Evolutionary conservation across 2,797 vertebrate genomes (phyloP), one percentile per base, ranked within the genome.

Genomic region (Sebastes oblongus): DNA sequence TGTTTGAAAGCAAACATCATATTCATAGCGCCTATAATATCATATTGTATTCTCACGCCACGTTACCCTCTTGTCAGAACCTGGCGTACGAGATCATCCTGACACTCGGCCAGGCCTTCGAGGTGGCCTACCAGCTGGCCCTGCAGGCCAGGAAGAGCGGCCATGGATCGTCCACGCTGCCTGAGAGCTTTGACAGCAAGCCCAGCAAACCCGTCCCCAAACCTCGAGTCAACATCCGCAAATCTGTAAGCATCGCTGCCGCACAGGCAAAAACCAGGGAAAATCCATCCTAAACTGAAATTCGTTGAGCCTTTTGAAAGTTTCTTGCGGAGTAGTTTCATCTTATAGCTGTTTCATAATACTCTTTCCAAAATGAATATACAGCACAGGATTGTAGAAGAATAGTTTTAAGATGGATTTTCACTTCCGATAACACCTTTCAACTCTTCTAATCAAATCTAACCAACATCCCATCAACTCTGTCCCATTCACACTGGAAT

Each of bases 1-100:
- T 55, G 24, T 20, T 18, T 14, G 11, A 2, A 14, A 6, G 7
- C 6, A 3, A 16, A 36, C 2, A 6, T 75, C 30, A 9, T 18
- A 13, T 3, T 52, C 54, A 56, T 0, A 5, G n/a, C 8, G 2
- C 18, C 36, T 27, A 0, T 25, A 18, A 18, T 3, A 2, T 52
- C 8, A 14, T n/a, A 1, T 29, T 50, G 13, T 14, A 12, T 65
- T 52, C 67, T 75, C 8, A 70, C 5, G 6, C 11, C 72, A 42
- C 39, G 10, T 13, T 13, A 7, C 4, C 50, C 1, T 66, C 20
- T 42, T n/a, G 2, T 59, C 96, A 99, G 98, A 99, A 99, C 95
- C 93, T 99, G 96, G 98, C 98, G 78, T 99, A 99, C 0, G 98
- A 99, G 96, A 99, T 99, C 95, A 99, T 99, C 95, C 94, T 99